These are phyloP conservation scores for Drosophila watanabei DNA, from an alignment of 1,140 invertebrate species.

Conservation along the genomic window DNA sequence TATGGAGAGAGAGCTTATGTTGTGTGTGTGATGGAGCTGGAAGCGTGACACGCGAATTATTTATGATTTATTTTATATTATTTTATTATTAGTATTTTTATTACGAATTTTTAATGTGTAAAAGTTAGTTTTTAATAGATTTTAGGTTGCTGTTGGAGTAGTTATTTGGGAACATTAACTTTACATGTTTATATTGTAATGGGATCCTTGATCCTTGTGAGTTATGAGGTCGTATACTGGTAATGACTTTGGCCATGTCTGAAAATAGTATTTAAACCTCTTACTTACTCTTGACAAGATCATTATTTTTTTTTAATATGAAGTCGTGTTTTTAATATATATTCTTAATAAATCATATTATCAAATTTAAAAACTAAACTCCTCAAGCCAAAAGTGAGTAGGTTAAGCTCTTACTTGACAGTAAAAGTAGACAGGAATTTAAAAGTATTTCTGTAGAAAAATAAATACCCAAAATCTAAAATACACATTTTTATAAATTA, in stretches of 20 bases:
- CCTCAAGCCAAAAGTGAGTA: background rate
- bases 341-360: background rate
- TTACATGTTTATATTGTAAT: no score
- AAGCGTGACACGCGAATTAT: conserved; percentile 30
- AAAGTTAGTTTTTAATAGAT: background rate
- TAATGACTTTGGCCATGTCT: background rate
- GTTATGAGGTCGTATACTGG: background rate
- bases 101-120: background rate
- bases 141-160: background rate
- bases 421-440: background rate
- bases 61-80: background rate
- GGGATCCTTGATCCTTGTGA: background rate
- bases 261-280: background rate
- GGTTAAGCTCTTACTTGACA: background rate
- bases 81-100: background rate
- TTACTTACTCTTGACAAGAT: background rate
- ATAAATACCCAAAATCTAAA: background rate
- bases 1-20: conserved; percentile 18
- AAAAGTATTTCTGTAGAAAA: background rate
- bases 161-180: no score
- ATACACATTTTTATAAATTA: background rate
- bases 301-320: background rate
- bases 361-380: background rate
- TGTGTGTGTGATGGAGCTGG: background rate
- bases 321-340: background rate